Evolutionary conservation across 2,797 vertebrate genomes (phyloP), one percentile per base, ranked within the genome.

Genomic region (Rhadinocentrus ornatus): DNA sequence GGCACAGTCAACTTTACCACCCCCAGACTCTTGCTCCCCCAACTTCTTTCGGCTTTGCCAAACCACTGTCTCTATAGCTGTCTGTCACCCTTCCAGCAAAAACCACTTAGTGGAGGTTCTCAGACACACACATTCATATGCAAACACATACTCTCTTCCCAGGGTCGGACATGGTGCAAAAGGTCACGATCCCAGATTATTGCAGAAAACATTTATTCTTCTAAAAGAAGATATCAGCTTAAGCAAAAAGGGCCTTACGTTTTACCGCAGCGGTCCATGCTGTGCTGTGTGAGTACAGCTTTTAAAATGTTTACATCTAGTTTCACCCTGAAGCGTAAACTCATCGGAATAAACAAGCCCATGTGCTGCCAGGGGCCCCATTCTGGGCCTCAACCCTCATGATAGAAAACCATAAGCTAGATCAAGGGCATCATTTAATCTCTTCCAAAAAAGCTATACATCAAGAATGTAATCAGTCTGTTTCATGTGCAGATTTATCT

Each of bases 31-130:
- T 2, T 26, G 52, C 75, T 65, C 75, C 34, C 65, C 64, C 75
- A 59, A 63, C 26, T 52, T 83, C 71, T 62, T 44, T 60, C 32
- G 16, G 64, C 78, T 58, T 80, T 81, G 95, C 95, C 94, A 96
- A 95, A 94, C 95, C 96, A 91, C 96, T 94, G 94, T 95, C 95
- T 96, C 95, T 94, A 81, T 83, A 88, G 67, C 93, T 94, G 94
- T 92, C 95, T 92, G 90, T 92, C 66, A 86, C 82, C 85, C 63
- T 87, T 94, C 92, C 93, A 91, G 80, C 75, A 85, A 88, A 91
- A 94, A 93, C 88, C 91, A 91, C 90, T 87, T 78, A 76, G 81
- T 64, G 69, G 82, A 76, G 80, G 81, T 83, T 88, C 88, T 84
- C 75, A 80, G 71, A 78, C 61, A 69, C 83, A 85, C 80, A 71